phyloP scores from a whole-genome alignment of 2,797 vertebrate genomes.

The Kryptolebias ocellatus region DNA sequence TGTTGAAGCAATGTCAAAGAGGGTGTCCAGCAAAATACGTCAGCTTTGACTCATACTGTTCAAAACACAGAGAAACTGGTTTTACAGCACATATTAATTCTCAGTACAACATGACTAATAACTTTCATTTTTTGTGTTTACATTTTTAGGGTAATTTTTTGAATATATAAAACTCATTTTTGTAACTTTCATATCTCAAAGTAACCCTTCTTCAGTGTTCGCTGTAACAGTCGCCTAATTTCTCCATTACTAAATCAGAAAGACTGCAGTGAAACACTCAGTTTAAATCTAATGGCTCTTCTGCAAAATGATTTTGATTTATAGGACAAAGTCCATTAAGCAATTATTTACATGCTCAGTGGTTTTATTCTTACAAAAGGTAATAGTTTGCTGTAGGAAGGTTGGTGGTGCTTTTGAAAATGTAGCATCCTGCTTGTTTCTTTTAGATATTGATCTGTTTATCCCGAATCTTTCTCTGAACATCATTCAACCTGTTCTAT shows the following conservation, averaged over 20 bases:
- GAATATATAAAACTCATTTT: constrained; percentile 28
- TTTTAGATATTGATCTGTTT: constrained; percentile 73
- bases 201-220: constrained; percentile 12
- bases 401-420: constrained; percentile 22
- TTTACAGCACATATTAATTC: constrained; percentile 49
- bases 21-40: constrained; percentile 36
- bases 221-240: constrained; percentile 19
- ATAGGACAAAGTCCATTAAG: not conserved
- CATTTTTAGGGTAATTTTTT: not conserved
- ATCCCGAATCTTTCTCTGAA: constrained; percentile 43
- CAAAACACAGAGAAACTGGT: constrained; percentile 41
- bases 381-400: not conserved
- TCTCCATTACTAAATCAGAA: constrained; percentile 19
- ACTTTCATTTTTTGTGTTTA: not conserved
- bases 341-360: constrained; percentile 3
- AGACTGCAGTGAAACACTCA: constrained; percentile 14
- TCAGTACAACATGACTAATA: not conserved
- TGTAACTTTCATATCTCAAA: constrained; percentile 13
- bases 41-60: constrained; percentile 33
- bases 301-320: constrained; percentile 2
- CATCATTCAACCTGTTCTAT: constrained; percentile 48
- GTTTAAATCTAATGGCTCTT: constrained; percentile 15
- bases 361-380: not conserved
- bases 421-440: constrained; percentile 34
- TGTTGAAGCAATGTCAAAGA: constrained; percentile 48